Percentiles rank a stretch among this genome's conserved stretches.
These are phyloP conservation scores for Girardinichthys multiradiatus DNA, from an alignment of 2,113 vertebrate species.

Conservation along the genomic window DNA sequence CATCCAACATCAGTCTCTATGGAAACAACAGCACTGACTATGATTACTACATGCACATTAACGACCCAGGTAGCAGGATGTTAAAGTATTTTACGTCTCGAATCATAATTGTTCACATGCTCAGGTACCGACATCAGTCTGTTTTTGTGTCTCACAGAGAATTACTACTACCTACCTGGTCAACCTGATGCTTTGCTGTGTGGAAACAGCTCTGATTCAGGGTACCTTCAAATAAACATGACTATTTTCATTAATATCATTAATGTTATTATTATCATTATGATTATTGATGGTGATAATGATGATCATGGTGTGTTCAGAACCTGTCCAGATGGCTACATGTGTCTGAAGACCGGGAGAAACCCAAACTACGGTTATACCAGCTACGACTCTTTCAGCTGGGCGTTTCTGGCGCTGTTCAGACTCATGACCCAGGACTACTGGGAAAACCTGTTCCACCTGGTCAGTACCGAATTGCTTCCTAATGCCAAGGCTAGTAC, in stretches of 20 bases:
- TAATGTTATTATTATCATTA: background rate
- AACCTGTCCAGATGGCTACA: constrained; percentile 87
- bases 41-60: constrained; percentile 81
- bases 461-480: constrained; percentile 78
- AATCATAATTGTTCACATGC: background rate
- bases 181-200: constrained; percentile 86
- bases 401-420: constrained; percentile 94
- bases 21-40: constrained; percentile 64
- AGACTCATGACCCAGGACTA: constrained; percentile 97
- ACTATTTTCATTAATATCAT: background rate
- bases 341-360: constrained; percentile 87
- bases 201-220: constrained; percentile 92
- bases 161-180: constrained; percentile 86
- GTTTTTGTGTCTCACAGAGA: constrained; percentile 73
- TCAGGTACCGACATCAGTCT: background rate
- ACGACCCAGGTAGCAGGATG: constrained; percentile 75
- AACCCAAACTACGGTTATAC: constrained; percentile 98
- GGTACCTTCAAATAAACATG: constrained; percentile 75
- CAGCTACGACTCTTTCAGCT: constrained; percentile 91
- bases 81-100: background rate
- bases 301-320: constrained; percentile 70
- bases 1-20: constrained; percentile 28
- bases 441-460: constrained; percentile 96
- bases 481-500: background rate
- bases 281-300: constrained; percentile 1